Evolutionary conservation across 2,888 invertebrate genomes (phyloP).

Genomic region (Merodon equestris): DNA sequence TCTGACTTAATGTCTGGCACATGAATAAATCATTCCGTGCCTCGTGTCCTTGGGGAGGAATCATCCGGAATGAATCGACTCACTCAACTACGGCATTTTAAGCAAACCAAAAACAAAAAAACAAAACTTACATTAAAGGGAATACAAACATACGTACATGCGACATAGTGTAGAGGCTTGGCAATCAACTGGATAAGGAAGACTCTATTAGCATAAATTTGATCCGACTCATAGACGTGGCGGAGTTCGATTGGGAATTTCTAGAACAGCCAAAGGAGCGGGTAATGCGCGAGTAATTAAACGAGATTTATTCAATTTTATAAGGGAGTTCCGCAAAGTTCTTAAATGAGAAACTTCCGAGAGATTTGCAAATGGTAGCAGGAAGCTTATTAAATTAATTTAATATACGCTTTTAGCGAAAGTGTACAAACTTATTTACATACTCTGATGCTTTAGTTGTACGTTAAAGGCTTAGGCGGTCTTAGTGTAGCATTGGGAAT

Average conservation of each 20-base stretch:
- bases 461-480: too few relatives aligned
- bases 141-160: slow-evolving; percentile 12
- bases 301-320: slow-evolving; percentile 10
- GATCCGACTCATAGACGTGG: slow-evolving; percentile 9
- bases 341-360: slow-evolving; percentile 9
- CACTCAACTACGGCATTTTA: slow-evolving; percentile 9
- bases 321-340: slow-evolving; percentile 9
- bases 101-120: slow-evolving; percentile 8
- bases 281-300: slow-evolving; percentile 36
- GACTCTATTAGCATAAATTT: slow-evolving; percentile 39
- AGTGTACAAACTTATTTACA: too few relatives aligned
- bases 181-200: slow-evolving; percentile 17
- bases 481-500: too few relatives aligned
- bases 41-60: slow-evolving; percentile 50
- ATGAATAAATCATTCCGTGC: slow-evolving; percentile 59
- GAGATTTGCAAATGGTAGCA: slow-evolving; percentile 19
- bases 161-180: slow-evolving; percentile 1
- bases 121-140: slow-evolving; percentile 31
- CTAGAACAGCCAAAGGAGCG: neutral
- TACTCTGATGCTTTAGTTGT: too few relatives aligned
- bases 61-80: slow-evolving; percentile 46
- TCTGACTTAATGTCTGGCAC: slow-evolving; percentile 38
- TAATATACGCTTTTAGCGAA: too few relatives aligned
- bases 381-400: too few relatives aligned
- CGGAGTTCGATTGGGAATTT: slow-evolving; percentile 7